Percentiles rank a stretch among this genome's conserved stretches.
Conservation (phyloP, 1,140 invertebrate genomes). For the Lysiphlebus fabarum region DNA sequence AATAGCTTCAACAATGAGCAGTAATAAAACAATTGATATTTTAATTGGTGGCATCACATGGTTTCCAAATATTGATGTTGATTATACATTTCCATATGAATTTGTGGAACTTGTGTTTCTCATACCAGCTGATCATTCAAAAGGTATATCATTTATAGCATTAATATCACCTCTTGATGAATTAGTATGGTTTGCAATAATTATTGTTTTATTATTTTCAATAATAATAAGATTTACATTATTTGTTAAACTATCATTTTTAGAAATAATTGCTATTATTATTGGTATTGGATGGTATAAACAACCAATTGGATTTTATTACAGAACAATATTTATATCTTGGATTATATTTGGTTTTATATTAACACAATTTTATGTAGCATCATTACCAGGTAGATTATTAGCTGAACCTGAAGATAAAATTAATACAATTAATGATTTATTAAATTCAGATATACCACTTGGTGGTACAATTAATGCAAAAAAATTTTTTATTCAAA, state of each 20-base stretch:
- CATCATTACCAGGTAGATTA: constrained; percentile 41
- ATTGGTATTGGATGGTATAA: constrained; percentile 29
- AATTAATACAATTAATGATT: constrained; percentile 23
- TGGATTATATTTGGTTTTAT: constrained; percentile 44
- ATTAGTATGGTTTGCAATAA: constrained; percentile 38
- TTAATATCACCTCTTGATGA: constrained; percentile 37
- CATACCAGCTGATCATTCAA: constrained; percentile 33
- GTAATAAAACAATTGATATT: constrained; percentile 30
- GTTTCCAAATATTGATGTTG: too few species aligned
- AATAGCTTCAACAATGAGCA: constrained; percentile 9
- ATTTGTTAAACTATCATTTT: constrained; percentile 33
- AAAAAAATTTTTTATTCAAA: constrained; percentile 21
- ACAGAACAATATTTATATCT: constrained; percentile 38
- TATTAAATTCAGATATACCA: constrained; percentile 18
- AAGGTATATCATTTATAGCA: constrained; percentile 36
- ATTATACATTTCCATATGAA: constrained; percentile 40
- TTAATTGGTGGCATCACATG: too few species aligned
- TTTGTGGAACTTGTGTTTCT: constrained; percentile 40
- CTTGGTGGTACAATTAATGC: constrained; percentile 28
- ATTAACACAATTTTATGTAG: constrained; percentile 43
- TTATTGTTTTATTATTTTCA: constrained; percentile 29
- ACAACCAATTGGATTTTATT: constrained; percentile 34
- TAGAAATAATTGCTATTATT: constrained; percentile 40
- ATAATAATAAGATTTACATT: constrained; percentile 32
- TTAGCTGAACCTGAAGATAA: constrained; percentile 32